A percentile compares a stretch with the other conserved stretches of the same genome.
Conservation (phyloP, 2,113 vertebrate species). For the Nannospalax galili region DNA sequence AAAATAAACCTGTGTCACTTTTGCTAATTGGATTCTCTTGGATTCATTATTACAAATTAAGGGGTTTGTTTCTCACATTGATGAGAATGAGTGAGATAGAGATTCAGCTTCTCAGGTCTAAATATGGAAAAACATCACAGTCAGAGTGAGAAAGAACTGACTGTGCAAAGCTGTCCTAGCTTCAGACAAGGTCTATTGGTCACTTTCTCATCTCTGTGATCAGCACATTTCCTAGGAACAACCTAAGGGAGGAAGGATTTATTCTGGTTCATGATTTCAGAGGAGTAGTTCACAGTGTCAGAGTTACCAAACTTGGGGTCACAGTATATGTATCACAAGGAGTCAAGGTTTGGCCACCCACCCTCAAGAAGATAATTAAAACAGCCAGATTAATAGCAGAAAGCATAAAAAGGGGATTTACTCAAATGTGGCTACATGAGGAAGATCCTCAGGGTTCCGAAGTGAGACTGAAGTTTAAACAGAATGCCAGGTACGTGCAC, state of each 20-base stretch:
- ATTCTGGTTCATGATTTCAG: not conserved
- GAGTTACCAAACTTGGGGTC: not conserved
- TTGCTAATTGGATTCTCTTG: too few species aligned
- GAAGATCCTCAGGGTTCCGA: not conserved
- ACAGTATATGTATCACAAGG: not conserved
- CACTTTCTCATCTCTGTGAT: not conserved
- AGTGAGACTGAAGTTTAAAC: not conserved
- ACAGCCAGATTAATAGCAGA: not conserved
- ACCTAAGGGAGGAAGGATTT: not conserved
- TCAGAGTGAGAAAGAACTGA: not conserved
- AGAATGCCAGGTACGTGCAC: not conserved
- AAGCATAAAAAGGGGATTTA: not conserved
- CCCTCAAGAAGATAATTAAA: not conserved
- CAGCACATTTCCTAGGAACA: not conserved
- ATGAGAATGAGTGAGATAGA: not conserved
- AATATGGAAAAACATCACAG: fast-evolving
- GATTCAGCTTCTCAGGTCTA: not conserved
- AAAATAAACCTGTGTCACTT: not conserved
- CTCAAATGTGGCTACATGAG: too few species aligned
- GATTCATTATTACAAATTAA: not conserved
- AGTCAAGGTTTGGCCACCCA: not conserved
- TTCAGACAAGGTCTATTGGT: not conserved
- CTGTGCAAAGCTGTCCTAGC: not conserved
- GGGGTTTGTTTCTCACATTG: not conserved
- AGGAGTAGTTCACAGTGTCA: not conserved